Percentiles rank a stretch among this genome's conserved stretches.
Evolutionary conservation across 1,140 invertebrate genomes (phyloP).

Genomic region (Caenorhabditis brenneri): DNA sequence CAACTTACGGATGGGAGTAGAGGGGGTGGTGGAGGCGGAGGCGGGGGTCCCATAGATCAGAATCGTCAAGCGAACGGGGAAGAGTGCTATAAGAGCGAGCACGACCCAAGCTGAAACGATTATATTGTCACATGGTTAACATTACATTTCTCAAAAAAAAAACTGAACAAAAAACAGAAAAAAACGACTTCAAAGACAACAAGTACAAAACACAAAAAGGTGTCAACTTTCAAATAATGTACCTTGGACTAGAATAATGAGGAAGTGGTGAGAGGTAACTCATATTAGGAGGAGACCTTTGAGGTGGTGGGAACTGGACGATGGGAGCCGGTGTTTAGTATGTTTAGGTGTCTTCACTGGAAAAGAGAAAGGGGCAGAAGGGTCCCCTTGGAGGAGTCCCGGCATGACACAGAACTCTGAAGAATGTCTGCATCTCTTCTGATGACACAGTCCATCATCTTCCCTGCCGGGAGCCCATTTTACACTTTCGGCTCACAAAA

Average conservation of each 20-base stretch:
- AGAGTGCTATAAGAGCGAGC: conserved; percentile 13
- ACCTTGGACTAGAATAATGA: conserved; percentile 57
- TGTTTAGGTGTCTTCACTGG: conserved; percentile 12
- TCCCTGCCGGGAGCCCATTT: conserved; percentile 30
- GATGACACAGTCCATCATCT: background rate
- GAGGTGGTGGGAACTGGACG: no score
- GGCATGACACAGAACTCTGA: background rate
- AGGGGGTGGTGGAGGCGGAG: conserved; percentile 61
- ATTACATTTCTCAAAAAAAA: background rate
- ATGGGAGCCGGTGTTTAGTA: background rate
- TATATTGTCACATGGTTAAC: background rate
- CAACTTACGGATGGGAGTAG: conserved; percentile 55
- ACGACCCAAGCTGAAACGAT: conserved; percentile 30
- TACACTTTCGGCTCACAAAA: conserved; percentile 30
- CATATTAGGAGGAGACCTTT: conserved; percentile 39
- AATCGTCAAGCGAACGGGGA: background rate
- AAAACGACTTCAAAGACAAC: background rate
- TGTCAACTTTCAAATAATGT: conserved; percentile 9
- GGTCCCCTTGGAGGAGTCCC: background rate
- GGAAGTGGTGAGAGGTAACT: conserved; percentile 59
- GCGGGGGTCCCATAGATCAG: conserved; percentile 53
- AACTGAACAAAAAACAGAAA: background rate
- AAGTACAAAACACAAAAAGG: background rate
- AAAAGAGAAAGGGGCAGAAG: background rate
- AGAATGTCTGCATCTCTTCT: background rate